Conservation (phyloP, 2,113 vertebrate species). For the Athene cunicularia region DNA sequence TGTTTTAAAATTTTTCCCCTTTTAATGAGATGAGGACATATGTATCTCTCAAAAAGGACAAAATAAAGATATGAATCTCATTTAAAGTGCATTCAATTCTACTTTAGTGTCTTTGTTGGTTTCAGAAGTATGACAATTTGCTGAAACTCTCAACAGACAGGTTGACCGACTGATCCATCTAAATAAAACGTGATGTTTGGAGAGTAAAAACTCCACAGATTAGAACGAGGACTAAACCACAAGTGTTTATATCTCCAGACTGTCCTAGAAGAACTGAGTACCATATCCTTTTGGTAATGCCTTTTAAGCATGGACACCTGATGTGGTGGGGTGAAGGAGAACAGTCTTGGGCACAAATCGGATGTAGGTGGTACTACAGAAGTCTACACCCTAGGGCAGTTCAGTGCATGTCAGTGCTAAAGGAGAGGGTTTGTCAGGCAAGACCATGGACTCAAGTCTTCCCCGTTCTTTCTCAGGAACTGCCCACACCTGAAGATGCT, state of each 20-base stretch:
- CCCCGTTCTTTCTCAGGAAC: background rate
- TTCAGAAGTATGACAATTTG: background rate
- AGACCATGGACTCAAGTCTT: background rate
- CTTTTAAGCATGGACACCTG: background rate
- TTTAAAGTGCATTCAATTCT: background rate
- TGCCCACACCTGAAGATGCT: background rate
- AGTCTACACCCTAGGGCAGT: accelerated
- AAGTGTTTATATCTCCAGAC: background rate
- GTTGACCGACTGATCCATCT: background rate
- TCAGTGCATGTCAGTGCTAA: accelerated
- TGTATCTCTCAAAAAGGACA: background rate
- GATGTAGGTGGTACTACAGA: background rate
- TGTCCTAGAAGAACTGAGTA: background rate
- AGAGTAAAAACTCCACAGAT: background rate
- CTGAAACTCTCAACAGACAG: background rate
- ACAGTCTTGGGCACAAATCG: background rate
- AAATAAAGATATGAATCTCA: background rate
- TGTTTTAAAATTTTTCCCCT: background rate
- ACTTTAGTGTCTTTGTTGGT: background rate
- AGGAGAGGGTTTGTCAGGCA: background rate
- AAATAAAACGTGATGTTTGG: background rate
- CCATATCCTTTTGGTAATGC: background rate
- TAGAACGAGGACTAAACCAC: background rate
- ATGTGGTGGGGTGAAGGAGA: background rate
- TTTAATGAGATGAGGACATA: background rate